Base-by-base conservation (phyloP, 2,888 invertebrate species). In the Cryptophagus acutangulus region DNA sequence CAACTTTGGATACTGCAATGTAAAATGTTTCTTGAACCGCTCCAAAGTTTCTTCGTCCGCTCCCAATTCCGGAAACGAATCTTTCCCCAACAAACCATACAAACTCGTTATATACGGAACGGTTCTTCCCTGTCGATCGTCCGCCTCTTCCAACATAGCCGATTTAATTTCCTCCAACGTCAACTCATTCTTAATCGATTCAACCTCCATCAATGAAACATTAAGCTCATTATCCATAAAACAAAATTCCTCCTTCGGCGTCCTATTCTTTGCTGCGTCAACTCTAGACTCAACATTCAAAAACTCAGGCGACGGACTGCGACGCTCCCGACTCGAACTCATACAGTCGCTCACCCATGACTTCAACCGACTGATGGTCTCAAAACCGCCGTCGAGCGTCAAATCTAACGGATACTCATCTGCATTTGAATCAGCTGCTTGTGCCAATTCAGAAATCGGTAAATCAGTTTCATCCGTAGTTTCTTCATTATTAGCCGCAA, bases 1-100 rank as follows among this genome's bases (percentile, higher is more conserved):
- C 31, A 16, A 14, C n/a, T 16, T 14, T 31, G 14, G 26, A 26
- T 6, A 26, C 3, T 12, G 4, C 6, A 61, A 55, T 10, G 64
- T 46, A 41, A 67, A 67, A 45, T 66, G 64, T 13, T 57, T 58
- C 37, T 62, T 65, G 33, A 66, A 41, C 35, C 52, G 49, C 28
- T 63, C 58, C 13, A 62, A 38, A 9, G 48, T 41, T 18, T 55
- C 52, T 55, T 60, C 58, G 15, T 63, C 62, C 12, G 53, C 38
- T 9, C 2, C 15, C 12, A 44, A 36, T 16, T 57, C 20, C 5
- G 34, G 40, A 41, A 17, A 48, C 33, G 39, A 43, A 46, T 51
- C 55, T 25, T 45, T 50, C 4, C 46, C 47, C 3, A 62, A 40
- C 15, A 61, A 41, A 34, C 54, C 50, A 26, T 47, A 51, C 5